Base-by-base conservation (phyloP, 2,797 vertebrate species). In the Rhinichthys osculus region DNA sequence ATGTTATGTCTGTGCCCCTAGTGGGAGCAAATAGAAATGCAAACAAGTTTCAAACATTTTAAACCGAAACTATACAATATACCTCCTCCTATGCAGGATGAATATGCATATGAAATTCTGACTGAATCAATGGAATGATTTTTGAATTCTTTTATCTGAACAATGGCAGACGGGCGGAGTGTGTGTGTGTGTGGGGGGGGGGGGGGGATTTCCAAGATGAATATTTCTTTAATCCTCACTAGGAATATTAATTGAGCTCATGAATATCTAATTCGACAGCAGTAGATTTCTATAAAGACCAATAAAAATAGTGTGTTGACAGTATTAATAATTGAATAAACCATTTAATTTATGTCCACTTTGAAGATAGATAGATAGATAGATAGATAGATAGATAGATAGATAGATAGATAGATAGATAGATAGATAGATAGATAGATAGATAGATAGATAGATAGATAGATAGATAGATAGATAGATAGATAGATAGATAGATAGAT, bases 21-120 rank as follows among this genome's bases (percentile, higher is more conserved):
- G 21, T 2, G 13, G 52, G 23, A 44, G 21, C 67, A 44, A 44
- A 71, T 2, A 21, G 8, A 38, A 38, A 38, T 38, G 38, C 5
- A 38, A 38, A 77, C 74, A 38, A 23, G 52, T 78, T 59, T 78
- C 76, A 78, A 38, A 57, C 27, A 30, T 73, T 47, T 73, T 9
- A 47, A 72, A 74, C 17, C 19, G 16, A 52, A 73, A 73, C 19
- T 0, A 74, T 27, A 33, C 5, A 23, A 21, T 52, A 50, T 21
- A 50, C 9, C 23, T 27, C 23, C 16, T 50, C n/a, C 44, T 52
- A 21, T 54, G 47, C 11, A 40, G 30, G 52, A 38, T 64, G 21
- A 74, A 44, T 35, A 64, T 64, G 42, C 19, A 47, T 47, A 14
- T 47, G 44, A 2, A 70, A 8, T 30, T 59, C 30, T 13, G 35